phyloP scores from a whole-genome alignment of 92 coral and sea anemone genomes.

The Phenganax marumi region DNA sequence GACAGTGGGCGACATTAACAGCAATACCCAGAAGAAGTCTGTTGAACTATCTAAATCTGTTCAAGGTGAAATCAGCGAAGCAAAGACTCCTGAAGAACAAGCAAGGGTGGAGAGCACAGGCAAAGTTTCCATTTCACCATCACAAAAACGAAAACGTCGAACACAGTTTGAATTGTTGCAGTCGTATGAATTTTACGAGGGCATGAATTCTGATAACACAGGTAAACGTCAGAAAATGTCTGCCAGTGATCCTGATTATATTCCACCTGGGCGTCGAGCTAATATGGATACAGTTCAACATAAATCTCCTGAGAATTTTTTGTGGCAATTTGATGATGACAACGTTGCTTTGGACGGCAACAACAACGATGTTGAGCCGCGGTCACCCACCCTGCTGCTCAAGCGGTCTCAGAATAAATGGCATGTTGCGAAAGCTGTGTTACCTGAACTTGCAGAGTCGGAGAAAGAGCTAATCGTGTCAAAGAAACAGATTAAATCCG shows the following conservation, averaged over 20 bases:
- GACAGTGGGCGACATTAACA: no score
- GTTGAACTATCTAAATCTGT: no score
- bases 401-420: constrained; percentile 33
- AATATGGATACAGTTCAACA: neutral
- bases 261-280: neutral
- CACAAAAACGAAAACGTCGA: constrained; percentile 17
- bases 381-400: constrained; percentile 34
- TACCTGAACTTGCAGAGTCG: neutral
- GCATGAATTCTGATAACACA: neutral
- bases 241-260: neutral
- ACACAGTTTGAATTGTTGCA: constrained; percentile 11
- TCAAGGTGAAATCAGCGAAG: no score
- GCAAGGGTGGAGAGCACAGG: neutral
- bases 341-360: neutral
- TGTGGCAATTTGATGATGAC: neutral
- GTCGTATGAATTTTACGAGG: constrained; percentile 1
- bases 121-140: neutral
- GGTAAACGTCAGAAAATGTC: neutral
- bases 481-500: neutral
- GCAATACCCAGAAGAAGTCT: no score
- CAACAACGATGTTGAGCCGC: constrained; percentile 23
- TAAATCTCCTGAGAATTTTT: neutral
- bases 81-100: neutral
- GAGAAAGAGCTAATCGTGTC: neutral
- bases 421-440: constrained; percentile 26